Conservation (phyloP, 2,113 vertebrate species). For the Sceloporus undulatus region DNA sequence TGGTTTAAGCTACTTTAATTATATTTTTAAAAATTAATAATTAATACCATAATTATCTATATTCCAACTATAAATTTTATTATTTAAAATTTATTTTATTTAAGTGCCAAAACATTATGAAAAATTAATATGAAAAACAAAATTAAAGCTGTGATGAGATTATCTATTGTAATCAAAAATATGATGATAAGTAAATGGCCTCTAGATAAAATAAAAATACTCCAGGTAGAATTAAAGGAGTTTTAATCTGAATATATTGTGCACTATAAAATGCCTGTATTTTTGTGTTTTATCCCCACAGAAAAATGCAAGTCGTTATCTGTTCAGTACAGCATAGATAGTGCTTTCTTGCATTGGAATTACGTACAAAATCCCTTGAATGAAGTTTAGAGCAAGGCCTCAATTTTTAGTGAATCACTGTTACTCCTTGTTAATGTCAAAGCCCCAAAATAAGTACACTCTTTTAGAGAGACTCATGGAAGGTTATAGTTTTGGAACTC, state of each 20-base stretch:
- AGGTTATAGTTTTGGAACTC: conserved; percentile 57
- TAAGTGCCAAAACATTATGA: no score
- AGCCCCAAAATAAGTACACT: conserved; percentile 51
- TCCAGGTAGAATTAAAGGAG: not conserved
- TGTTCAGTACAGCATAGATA: conserved; percentile 39
- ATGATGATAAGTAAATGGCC: no score
- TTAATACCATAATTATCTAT: no score
- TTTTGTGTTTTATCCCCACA: conserved; percentile 11
- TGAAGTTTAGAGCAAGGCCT: conserved; percentile 50
- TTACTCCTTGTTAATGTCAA: conserved; percentile 54
- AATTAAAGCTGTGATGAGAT: no score
- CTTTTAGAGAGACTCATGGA: conserved; percentile 59
- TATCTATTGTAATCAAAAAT: no score
- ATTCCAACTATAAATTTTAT: no score
- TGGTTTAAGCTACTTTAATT: no score
- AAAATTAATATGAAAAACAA: no score
- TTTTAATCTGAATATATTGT: not conserved
- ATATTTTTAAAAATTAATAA: no score
- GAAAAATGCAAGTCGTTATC: not conserved
- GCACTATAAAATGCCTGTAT: not conserved
- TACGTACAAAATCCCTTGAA: conserved; percentile 42
- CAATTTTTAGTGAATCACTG: conserved; percentile 53
- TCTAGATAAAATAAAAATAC: no score
- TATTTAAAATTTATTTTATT: no score
- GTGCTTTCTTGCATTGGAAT: conserved; percentile 35